Conservation (phyloP, 2,113 vertebrate species). For the Semicossyphus pulcher region DNA sequence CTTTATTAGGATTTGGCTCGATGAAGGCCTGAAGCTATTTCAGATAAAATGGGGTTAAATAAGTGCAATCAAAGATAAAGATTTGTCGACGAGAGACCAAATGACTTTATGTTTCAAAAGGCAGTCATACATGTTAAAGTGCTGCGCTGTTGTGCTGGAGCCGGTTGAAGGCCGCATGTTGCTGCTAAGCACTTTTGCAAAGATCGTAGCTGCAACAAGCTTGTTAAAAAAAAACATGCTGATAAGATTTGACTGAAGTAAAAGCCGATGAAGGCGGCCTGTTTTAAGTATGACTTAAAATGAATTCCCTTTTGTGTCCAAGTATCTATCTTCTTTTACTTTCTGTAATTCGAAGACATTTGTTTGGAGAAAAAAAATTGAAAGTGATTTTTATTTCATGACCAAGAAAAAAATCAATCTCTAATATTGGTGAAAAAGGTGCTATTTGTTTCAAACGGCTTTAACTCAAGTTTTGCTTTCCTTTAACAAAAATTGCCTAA, state of each 20-base stretch:
- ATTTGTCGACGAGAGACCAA: constrained; percentile 26
- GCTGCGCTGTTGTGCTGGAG: constrained; percentile 35
- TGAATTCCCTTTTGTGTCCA: no score
- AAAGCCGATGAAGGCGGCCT: constrained; percentile 26
- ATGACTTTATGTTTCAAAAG: constrained; percentile 44
- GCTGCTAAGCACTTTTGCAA: constrained; percentile 42
- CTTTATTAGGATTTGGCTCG: constrained; percentile 56
- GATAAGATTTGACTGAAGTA: constrained; percentile 36
- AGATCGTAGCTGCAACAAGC: neutral
- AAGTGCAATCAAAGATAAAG: constrained; percentile 54
- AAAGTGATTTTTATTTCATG: no score
- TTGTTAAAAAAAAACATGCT: constrained; percentile 13
- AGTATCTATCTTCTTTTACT: no score
- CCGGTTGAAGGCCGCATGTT: constrained; percentile 17
- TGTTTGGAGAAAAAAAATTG: no score
- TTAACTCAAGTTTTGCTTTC: no score
- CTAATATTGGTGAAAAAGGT: no score
- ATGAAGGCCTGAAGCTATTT: constrained; percentile 58
- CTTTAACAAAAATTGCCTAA: no score
- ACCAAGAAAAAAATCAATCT: no score
- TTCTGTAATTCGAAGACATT: no score
- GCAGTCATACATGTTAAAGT: constrained; percentile 32
- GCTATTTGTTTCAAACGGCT: no score
- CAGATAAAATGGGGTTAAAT: constrained; percentile 61
- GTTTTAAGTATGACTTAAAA: constrained; percentile 3